Base-by-base conservation (phyloP, 1,140 invertebrate species). In the Phthorimaea operculella region DNA sequence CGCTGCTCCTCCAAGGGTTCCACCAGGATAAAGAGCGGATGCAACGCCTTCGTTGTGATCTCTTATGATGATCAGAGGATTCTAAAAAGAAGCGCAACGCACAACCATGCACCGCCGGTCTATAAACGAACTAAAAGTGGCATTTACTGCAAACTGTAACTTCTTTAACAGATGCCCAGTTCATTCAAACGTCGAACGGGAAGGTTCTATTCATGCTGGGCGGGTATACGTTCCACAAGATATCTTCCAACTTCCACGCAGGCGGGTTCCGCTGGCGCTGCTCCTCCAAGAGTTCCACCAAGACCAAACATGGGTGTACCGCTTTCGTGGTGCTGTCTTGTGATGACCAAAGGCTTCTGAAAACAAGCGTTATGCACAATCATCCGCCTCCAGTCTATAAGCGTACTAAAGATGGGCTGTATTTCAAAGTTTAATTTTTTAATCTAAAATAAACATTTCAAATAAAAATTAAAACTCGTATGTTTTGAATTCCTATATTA, bases 141-240 rank as follows among this genome's bases (percentile, higher is more conserved):
- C 21, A 28, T 28, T 28, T 28, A 28, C 6, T 4, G 2, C 6
- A 28, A 28, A 28, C 6, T 28, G 6, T 28, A 6, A 28, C 21
- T 28, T 28, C 10, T 2, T 69, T 66, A 28, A 0, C 68, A 74
- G 65, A 58, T 45, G 34, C 55, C 14, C 50, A 55, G 5, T 58
- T 64, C 14, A 68, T 75, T 16, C 64, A 50, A 1, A 15, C 70
- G 16, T n/a, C 45, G 28, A 69, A 61, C 11, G 72, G 70, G 0
- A 67, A 51, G 17, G 58, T 17, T 10, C 60, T 72, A 4, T 59
- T 71, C 1, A 59, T 73, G 61, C 52, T 66, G 0, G 55, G 71
- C 15, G 70, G 72, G 1, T 72, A 71, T 17, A 66, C 63, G 2
- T 74, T 67, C n/a, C 61, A 72, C 33, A 74, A 63, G 53, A 59